Evolutionary conservation across 2,113 vertebrate genomes (phyloP), one percentile per base, ranked within the genome.

Genomic region (Triplophysa rosa): DNA sequence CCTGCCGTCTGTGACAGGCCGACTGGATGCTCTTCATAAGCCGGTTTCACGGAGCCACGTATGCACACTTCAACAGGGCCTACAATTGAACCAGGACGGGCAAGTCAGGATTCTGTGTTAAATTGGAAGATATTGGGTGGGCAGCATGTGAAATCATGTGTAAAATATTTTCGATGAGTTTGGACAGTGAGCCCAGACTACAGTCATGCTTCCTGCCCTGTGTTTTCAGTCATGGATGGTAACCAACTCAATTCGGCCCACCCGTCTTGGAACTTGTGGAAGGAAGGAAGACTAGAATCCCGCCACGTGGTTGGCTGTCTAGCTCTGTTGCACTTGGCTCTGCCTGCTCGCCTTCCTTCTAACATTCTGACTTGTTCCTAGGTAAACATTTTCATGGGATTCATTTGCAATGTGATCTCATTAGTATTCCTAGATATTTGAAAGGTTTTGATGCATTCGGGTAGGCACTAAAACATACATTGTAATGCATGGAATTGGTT

Each of bases 131-230:
- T 87, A 90, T 88, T 87, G 79, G 29, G 76, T 82, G 79, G 67
- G 85, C 87, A 87, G 86, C 88, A 89, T 87, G 88, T 90, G 91
- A 90, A 92, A 91, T 90, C 90, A 89, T 86, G 90, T 92, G 91
- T 89, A 88, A 92, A 92, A 90, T 90, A 87, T 86, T 81, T 26
- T 67, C 75, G 71, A 87, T 87, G 86, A 80, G 82, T 85, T 90
- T 84, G 87, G 88, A 89, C 83, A 90, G 86, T 64, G 85, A 89
- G 87, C 87, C 86, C 83, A n/a, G 85, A 85, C 83, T 87, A 86
- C 73, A 84, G 83, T 84, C 6, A 59, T 74, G 8, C 59, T 80
- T 68, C 54, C 37, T 37, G 74, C 78, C 71, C 83, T 85, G 85
- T 88, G 84, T 88, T 86, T 88, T 89, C 82, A 83, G 83, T 33